Base-by-base conservation (phyloP, 2,888 invertebrate genomes). In the Dioctria linearis region DNA sequence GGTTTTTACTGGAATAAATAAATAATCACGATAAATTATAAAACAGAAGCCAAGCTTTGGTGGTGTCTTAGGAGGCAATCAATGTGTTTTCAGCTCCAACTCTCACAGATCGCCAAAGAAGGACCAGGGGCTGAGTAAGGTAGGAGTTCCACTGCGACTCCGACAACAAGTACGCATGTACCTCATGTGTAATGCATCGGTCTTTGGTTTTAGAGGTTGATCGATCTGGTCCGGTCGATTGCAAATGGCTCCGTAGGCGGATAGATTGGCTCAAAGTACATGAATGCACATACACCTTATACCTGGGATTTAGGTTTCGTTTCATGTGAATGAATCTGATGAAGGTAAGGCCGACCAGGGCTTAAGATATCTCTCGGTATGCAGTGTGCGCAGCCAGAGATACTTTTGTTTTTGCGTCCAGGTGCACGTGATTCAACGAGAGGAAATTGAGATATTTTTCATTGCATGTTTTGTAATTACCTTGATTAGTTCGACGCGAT, bases 371-470 rank as follows among this genome's bases (percentile, higher is more conserved):
- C 66, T 66, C 5, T 75, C 40, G 59, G 51, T 54, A 54, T 11
- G 11, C 54, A 46, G 46, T 71, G 13, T 46, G 69, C n/a, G n/a
- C 69, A 46, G 69, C 43, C 67, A 11, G 39, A 25, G 5, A 63
- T 11, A 75, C 59, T 75, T 75, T 75, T 59, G 43, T 75, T 75
- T 42, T 42, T 59, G 73, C 59, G 25, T 40, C 73, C 73, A 75
- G 73, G 73, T 75, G 73, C 73, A 75, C 73, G 59, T 75, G 73
- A 75, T 75, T 59, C 40, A 43, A 8, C 39, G 6, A 51, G 59
- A 75, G 85, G 85, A 86, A 86, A 86, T 86, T 86, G 85, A 86
- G 85, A 85, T 85, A 85, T 85, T 85, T 85, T 85, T 85, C 84
- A 85, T 83, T 81, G 81, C 84, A 82, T 83, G 83, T 75, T 75